Percentiles rank a stretch among this genome's conserved stretches.
Evolutionary conservation across 2,888 invertebrate species (phyloP).

Genomic region (Andricus quercusramuli): DNA sequence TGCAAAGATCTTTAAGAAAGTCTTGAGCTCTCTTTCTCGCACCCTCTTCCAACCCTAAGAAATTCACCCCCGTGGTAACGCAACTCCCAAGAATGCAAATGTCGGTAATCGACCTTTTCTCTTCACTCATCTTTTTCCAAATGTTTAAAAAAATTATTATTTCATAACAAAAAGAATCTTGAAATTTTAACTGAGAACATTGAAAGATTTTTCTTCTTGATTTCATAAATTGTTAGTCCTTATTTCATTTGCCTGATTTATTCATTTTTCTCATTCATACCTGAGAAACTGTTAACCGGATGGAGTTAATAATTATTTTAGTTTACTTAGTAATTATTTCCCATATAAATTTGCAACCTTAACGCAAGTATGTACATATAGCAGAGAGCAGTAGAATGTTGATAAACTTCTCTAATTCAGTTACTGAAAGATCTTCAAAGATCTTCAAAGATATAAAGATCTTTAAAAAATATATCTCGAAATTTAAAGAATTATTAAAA

Average conservation of each 20-base stretch:
- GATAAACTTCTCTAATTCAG: not conserved
- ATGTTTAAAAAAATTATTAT: not conserved
- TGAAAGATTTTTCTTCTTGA: not conserved
- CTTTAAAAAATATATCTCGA: not conserved
- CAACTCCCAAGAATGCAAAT: slow-evolving; percentile 65
- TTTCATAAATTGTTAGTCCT: not conserved
- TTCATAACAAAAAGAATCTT: not conserved
- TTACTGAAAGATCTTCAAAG: not conserved
- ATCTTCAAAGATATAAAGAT: not conserved
- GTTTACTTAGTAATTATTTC: not conserved
- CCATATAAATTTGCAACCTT: not conserved
- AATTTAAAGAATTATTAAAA: not conserved
- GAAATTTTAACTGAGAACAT: not conserved
- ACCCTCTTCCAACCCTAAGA: slow-evolving; percentile 72
- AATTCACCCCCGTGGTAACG: slow-evolving; percentile 74
- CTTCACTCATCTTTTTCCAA: slow-evolving; percentile 21
- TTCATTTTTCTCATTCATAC: not conserved
- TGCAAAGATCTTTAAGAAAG: slow-evolving; percentile 76
- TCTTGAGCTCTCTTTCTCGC: slow-evolving; percentile 70
- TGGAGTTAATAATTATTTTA: not conserved
- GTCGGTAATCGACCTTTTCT: slow-evolving; percentile 70
- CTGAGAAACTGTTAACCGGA: not conserved
- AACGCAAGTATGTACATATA: not conserved
- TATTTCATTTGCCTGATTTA: not conserved
- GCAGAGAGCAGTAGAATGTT: not conserved